Base-by-base conservation (phyloP, 2,797 vertebrate species). In the Coluber constrictor region DNA sequence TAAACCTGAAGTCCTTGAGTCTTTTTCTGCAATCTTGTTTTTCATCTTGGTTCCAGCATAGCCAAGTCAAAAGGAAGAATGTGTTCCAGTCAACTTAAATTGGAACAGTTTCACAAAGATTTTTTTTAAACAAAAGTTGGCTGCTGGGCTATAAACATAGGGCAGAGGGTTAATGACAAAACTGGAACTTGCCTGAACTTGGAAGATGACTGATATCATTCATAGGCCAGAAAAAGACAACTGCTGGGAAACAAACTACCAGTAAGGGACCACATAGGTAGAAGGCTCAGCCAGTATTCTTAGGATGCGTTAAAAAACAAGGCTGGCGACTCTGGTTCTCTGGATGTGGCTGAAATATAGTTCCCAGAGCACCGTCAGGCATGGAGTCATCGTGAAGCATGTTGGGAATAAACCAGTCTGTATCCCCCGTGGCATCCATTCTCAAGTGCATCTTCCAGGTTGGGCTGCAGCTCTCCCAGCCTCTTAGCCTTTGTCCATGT, bases 121-220 rank as follows among this genome's bases (percentile, higher is more conserved):
- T 59, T 74, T 74, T 74, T 74, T 74, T 12, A 2, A 89, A 54
- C 20, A 59, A 1, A 90, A 86, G 57, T 63, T 87, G 56, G 57
- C 9, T 93, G 90, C 90, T 93, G 90, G 86, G 83, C 70, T 59
- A 63, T 87, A 90, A 92, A 87, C 61, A 87, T 25, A 86, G n/a
- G 54, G 57, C 47, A 29, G 86, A 29, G 47, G 60, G 37, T 23
- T 0, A 57, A 51, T 3, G 43, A 32, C 0, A 70, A 32, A 92
- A 59, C 90, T 88, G 87, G 57, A 91, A 91, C 87, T 89, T 89
- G 66, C 86, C 70, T 47, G 66, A n/a, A 88, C 66, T 63, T 89
- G 47, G 83, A 51, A 89, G 87, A 93, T 91, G 90, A n/a, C 51
- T 86, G 89, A 63, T 89, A 89, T 63, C 57, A 51, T 89, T 89